Evolutionary conservation across 2,797 vertebrate genomes (phyloP).

Genomic region (Xiphophorus birchmanni): DNA sequence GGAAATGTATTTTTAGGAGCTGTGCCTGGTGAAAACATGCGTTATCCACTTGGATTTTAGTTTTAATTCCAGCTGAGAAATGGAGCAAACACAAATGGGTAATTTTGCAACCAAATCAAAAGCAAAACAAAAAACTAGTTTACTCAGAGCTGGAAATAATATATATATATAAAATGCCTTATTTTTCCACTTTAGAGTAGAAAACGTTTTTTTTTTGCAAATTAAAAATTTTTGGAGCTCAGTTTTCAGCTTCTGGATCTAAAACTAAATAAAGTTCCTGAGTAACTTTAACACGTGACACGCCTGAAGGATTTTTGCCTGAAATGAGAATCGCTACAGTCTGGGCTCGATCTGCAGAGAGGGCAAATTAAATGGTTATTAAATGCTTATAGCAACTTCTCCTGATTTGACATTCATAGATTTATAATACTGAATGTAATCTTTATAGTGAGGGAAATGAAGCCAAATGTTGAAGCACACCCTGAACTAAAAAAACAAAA

Average conservation of each 20-base stretch:
- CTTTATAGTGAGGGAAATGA: not conserved
- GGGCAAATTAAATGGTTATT: not conserved
- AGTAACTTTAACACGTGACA: not conserved
- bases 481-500: not conserved
- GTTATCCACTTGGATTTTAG: not conserved
- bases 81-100: constrained; percentile 20
- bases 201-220: not conserved
- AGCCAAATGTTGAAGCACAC: not conserved
- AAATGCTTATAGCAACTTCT: not conserved
- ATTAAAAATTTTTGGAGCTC: too few relatives aligned
- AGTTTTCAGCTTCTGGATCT: not conserved
- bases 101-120: not conserved
- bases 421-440: not conserved
- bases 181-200: not conserved
- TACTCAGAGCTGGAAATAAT: not conserved
- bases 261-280: not conserved
- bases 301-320: not conserved
- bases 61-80: constrained; percentile 33
- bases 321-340: not conserved
- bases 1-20: not conserved
- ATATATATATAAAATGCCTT: not conserved
- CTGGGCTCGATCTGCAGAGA: not conserved
- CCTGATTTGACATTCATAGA: not conserved
- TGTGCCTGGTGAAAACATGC: not conserved
- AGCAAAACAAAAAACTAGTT: not conserved